These are phyloP conservation scores for Neria commutata DNA, from an alignment of 2,888 invertebrate genomes.

Conservation along the genomic window DNA sequence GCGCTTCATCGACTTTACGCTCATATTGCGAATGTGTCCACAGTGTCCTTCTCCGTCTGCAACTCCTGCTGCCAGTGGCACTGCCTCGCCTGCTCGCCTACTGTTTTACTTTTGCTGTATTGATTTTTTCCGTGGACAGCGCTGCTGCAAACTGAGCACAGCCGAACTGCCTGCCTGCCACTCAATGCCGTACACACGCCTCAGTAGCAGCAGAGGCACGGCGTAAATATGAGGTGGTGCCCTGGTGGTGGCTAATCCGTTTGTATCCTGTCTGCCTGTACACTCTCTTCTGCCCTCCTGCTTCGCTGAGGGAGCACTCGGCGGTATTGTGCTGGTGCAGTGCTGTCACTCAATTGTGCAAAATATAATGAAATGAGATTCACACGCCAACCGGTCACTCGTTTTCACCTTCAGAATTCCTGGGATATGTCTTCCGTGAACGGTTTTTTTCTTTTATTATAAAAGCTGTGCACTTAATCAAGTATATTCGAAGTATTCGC, in stretches of 20 bases:
- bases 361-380: not conserved
- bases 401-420: conserved; percentile 19
- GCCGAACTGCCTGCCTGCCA: no score
- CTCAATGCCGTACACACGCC: not conserved
- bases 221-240: no score
- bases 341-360: conserved; percentile 5
- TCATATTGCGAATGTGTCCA: conserved; percentile 18
- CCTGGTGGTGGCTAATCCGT: conserved; percentile 14
- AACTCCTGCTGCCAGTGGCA: no score
- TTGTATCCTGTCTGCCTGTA: not conserved
- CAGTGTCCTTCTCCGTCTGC: not conserved
- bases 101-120: not conserved
- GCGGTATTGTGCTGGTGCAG: not conserved
- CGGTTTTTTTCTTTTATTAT: no score
- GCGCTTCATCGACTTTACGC: not conserved
- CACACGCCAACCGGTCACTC: conserved; percentile 8
- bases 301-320: no score
- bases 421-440: not conserved
- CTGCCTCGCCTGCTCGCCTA: no score
- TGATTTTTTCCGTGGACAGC: conserved; percentile 1
- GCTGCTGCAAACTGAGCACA: no score
- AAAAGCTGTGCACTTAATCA: no score
- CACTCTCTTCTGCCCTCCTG: not conserved
- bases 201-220: no score
- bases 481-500: no score